Evolutionary conservation across 30 jellyfish, hydroid and myxozoan genomes (phyloP).

Genomic region (Catostylus mosaicus): DNA sequence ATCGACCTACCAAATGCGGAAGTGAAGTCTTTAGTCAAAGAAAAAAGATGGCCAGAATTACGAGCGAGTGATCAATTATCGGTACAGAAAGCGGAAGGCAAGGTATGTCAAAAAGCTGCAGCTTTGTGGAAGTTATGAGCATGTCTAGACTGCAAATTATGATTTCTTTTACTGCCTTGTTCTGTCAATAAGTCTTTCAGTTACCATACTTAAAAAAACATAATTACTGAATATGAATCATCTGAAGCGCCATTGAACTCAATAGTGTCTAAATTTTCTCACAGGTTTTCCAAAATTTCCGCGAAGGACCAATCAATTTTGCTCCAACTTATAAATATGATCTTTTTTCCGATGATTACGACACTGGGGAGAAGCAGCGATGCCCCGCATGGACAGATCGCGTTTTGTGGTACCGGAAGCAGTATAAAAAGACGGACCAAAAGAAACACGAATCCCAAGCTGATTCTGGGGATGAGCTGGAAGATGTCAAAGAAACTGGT

Average conservation of each 20-base stretch:
- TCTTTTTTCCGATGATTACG: constrained; percentile 95
- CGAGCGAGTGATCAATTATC: constrained; percentile 89
- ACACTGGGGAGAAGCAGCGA: constrained; percentile 96
- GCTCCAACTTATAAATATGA: constrained; percentile 99
- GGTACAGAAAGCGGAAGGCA: constrained; percentile 84
- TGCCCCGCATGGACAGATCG: constrained; percentile 99
- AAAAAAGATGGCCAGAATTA: constrained; percentile 76
- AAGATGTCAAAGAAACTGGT: neutral
- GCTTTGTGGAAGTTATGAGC: neutral
- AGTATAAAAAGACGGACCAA: constrained; percentile 25
- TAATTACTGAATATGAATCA: too few species aligned
- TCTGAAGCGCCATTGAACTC: too few species aligned
- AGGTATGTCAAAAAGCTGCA: constrained; percentile 26
- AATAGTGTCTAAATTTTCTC: too few species aligned
- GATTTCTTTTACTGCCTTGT: too few species aligned
- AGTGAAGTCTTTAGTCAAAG: constrained; percentile 77
- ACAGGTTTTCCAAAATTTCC: constrained; percentile 84
- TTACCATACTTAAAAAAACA: too few species aligned
- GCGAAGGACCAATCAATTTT: constrained; percentile 96
- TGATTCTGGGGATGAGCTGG: constrained; percentile 39
- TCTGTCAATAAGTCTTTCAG: too few species aligned
- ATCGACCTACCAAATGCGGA: constrained; percentile 87
- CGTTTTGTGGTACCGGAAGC: constrained; percentile 92
- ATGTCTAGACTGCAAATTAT: too few species aligned
- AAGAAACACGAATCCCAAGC: neutral